Percentiles rank a stretch among this genome's conserved stretches.
These are phyloP conservation scores for Clanis bilineata DNA, from an alignment of 2,888 invertebrate species.

Conservation along the genomic window DNA sequence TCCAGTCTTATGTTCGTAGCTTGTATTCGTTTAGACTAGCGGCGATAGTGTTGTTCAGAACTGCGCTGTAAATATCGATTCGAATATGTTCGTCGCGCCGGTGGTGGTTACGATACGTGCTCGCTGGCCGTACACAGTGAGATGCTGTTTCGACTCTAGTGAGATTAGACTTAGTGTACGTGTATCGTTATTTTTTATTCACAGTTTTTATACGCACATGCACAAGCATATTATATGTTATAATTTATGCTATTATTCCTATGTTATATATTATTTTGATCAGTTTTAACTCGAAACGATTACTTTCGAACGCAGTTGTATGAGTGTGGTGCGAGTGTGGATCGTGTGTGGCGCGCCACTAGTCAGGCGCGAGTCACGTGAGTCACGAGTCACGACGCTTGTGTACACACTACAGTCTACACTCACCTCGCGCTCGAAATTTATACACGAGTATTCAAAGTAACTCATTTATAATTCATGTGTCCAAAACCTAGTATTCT, in stretches of 20 bases:
- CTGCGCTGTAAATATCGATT: background rate
- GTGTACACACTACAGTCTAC: background rate
- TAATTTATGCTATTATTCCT: constrained; percentile 4
- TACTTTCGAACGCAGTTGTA: constrained; percentile 12
- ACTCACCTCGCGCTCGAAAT: background rate
- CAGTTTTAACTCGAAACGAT: constrained; percentile 1
- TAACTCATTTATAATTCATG: background rate
- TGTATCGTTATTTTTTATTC: constrained; percentile 14
- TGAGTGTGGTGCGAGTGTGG: constrained; percentile 7
- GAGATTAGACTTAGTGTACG: constrained; percentile 46
- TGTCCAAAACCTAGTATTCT: background rate
- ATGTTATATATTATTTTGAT: constrained; percentile 9
- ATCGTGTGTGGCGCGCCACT: constrained; percentile 6
- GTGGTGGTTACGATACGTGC: constrained; percentile 16
- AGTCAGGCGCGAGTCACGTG: constrained; percentile 13
- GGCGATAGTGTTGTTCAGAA: background rate
- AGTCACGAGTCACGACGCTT: too few relatives aligned
- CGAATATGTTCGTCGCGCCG: background rate
- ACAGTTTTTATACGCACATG: constrained; percentile 1
- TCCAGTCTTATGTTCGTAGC: background rate
- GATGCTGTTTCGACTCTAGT: constrained; percentile 54
- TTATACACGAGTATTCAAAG: background rate
- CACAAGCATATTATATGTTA: constrained; percentile 3
- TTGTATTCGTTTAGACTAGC: background rate
- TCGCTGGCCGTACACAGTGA: constrained; percentile 44